Evolutionary conservation across 2,113 vertebrate genomes (phyloP), one percentile per base, ranked within the genome.

Genomic region (Cranoglanis bouderius): DNA sequence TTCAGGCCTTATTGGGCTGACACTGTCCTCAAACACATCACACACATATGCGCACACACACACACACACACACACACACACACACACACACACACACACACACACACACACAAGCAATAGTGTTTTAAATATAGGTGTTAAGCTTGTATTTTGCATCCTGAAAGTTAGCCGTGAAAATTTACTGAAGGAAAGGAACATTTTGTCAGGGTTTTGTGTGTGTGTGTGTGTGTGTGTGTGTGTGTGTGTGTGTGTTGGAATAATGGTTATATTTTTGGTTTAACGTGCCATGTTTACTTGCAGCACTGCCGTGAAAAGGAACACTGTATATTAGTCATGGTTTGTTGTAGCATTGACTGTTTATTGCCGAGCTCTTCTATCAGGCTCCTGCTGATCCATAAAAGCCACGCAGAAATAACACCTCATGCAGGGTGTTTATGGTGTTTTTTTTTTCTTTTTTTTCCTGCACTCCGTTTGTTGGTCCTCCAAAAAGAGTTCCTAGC

Each of bases 361-460:
- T 83, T 43, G 35, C 29, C 55, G 24, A 59, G 81, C 13, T 32
- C 35, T 61, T 40, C 81, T 59, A 61, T 61, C 81, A 3, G 55
- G 81, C 55, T 83, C 55, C 55, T 61, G 81, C 81, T 83, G 81
- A 83, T 83, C 81, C 81, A 83, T 83, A 83, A 83, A 83, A 40
- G 55, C 81, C 55, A 61, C 21, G 12, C 35, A 38, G 57, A 83
- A 83, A 83, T 59, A 83, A 83, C 55, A 83, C 81, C 51, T 83
- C 81, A 61, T 1, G 55, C 81, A 59, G 81, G 21, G 55, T 61
- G 81, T 82, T 82, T 57, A 81, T 21, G 8, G n/a, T 21, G 80
- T 6, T 6, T 29, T 59, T 10, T 61, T 59, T 4, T 61, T 61
- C 55, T 53, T 9, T 18, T 2, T 75, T 24, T n/a, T 9, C 46